Base-by-base conservation (phyloP, 2,797 vertebrate genomes). In the Dendrocincla tyrannina region DNA sequence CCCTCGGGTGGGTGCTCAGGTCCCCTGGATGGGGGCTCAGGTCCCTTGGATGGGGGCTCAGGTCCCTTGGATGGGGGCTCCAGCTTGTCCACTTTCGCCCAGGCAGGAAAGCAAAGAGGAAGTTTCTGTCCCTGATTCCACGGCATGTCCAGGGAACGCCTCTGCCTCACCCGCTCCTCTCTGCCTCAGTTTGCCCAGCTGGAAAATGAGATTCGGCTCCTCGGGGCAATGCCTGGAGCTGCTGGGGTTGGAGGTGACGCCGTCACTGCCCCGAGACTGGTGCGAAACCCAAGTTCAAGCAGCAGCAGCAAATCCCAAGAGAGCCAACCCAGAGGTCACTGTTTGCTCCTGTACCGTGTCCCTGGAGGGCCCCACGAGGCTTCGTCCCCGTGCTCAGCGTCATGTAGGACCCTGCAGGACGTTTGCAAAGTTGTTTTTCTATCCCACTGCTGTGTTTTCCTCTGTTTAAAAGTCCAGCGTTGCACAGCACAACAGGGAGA, bases 161-260 rank as follows among this genome's bases (percentile, higher is more conserved):
- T 63, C 66, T 42, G 39, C 70, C 63, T 20, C 17, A 8, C 56
- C 14, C 28, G 6, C n/a, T 50, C 28, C 20, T 35, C 66, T 80
- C 64, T 55, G 88, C 95, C 93, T 96, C 93, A 80, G 85, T 96
- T 96, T 96, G 82, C 82, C 68, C 74, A 18, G 2, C 33, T 25
- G 67, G 28, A 27, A 53, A 37, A 32, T 4, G 84, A 17, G 77
- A 44, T 69, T 68, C 0, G 1, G 58, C 39, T 55, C 24, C 32
- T 27, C 0, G 10, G 41, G 88, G 69, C 3, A 5, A 23, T 30
- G 42, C 58, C 59, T 7, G 77, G 59, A 15, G 78, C 42, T 20
- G 68, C 66, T 23, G 78, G 46, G 62, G 7, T n/a, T 0, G 0
- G 82, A 19, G 82, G 60, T 41, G 91, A 3, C 13, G 2, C 20